A percentile compares a stretch with the other conserved stretches of the same genome.
Conservation (phyloP, 2,888 invertebrate genomes). For the Prosopocoilus inquinatus region DNA sequence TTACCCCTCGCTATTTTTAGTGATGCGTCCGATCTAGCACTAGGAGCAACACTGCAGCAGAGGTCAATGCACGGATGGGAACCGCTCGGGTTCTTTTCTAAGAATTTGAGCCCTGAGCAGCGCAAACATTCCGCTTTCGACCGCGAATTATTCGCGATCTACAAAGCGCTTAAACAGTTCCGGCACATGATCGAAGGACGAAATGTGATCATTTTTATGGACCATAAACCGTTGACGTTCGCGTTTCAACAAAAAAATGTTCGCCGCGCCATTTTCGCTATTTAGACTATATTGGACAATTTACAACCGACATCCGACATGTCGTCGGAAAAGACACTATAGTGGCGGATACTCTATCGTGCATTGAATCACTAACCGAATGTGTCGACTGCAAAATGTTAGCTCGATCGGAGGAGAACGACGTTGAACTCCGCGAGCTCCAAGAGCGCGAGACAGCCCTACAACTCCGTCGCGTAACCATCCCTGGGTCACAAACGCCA, state of each 20-base stretch:
- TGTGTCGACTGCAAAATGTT: neutral
- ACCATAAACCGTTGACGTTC: slow-evolving; percentile 19
- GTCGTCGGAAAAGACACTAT: slow-evolving; percentile 18
- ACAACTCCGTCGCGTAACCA: neutral
- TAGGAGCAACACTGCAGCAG: neutral
- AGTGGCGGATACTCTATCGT: slow-evolving; percentile 15
- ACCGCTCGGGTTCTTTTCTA: slow-evolving; percentile 1
- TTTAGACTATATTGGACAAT: slow-evolving; percentile 23
- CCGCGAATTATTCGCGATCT: slow-evolving; percentile 20
- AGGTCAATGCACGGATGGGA: neutral
- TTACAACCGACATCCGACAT: slow-evolving; percentile 17
- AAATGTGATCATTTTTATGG: slow-evolving; percentile 18
- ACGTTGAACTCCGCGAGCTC: slow-evolving; percentile 7
- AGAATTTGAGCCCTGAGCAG: slow-evolving; percentile 30
- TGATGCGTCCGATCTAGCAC: neutral
- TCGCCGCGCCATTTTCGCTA: slow-evolving; percentile 20
- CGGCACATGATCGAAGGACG: slow-evolving; percentile 17
- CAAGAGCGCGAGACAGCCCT: neutral
- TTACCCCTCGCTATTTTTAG: neutral
- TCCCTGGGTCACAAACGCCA: neutral
- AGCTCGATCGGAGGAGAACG: neutral
- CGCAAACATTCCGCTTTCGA: slow-evolving; percentile 28
- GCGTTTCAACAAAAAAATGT: slow-evolving; percentile 11
- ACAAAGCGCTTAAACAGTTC: slow-evolving; percentile 20
- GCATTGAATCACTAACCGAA: slow-evolving; percentile 1